Evolutionary conservation across 2,797 vertebrate species (phyloP).

Genomic region (Pipistrellus pygmaeus): DNA sequence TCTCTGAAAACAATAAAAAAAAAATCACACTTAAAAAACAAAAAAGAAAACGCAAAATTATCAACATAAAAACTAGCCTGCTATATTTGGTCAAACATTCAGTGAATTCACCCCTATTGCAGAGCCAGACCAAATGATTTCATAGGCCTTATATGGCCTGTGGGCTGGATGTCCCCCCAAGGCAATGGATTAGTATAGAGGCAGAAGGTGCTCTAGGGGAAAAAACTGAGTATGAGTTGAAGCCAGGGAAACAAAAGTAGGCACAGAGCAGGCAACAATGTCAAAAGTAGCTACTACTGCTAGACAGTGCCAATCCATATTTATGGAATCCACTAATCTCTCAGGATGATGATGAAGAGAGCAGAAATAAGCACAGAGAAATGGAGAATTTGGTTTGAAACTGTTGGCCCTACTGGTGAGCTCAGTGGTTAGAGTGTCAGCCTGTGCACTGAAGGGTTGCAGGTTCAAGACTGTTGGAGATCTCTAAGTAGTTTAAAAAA

Average conservation of each 20-base stretch:
- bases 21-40: too few species aligned
- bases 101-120: too few species aligned
- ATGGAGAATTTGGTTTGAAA: neutral
- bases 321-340: neutral
- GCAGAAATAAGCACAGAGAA: neutral
- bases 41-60: too few species aligned
- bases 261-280: neutral
- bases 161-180: neutral
- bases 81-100: too few species aligned
- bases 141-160: too few species aligned
- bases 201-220: neutral
- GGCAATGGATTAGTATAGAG: neutral
- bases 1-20: too few species aligned
- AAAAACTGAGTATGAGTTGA: neutral
- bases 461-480: neutral
- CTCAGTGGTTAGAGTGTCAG: too few species aligned
- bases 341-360: neutral
- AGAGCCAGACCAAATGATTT: too few species aligned
- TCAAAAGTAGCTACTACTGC: neutral
- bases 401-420: too few species aligned
- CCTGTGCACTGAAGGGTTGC: too few species aligned
- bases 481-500: neutral
- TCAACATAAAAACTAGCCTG: too few species aligned
- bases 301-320: neutral
- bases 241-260: neutral